Evolutionary conservation across 2,888 invertebrate species (phyloP), one percentile per base, ranked within the genome.

Genomic region (Sphaerolaimus hirsutus): DNA sequence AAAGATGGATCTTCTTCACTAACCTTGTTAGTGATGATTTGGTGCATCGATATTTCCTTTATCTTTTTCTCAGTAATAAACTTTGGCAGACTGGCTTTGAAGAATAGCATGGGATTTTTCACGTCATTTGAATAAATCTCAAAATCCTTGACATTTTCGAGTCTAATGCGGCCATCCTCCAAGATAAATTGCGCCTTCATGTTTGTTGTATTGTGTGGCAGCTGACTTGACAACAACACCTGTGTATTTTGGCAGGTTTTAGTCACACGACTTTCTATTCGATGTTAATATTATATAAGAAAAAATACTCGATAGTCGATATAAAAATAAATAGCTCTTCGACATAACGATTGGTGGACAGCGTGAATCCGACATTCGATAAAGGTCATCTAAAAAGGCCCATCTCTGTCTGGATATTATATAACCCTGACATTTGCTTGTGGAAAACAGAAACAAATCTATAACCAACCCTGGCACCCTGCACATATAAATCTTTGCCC

Each of bases 1-100:
- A 21, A 38, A n/a, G 10, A 10, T 38, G 17, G 14, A 38, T n/a
- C 10, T 14, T 10, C 10, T 17, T 14, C 12, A 41, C 41, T 10
- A 19, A 47, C 47, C 25, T 45, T 37, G 21, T 47, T 47, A 25
- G 47, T 47, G n/a, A 36, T 40, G 7, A 47, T 41, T 26, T 41
- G 41, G 12, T 22, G 4, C 7, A 41, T 25, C 14, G 44, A 17
- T 10, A 47, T 38, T 10, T 19, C 5, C 23, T 41, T 40, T 10
- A 47, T 36, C 12, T 22, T 3, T 25, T 45, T 45, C 22, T 32
- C 10, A 2, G 41, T n/a, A 25, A 25, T 26, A 19, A 47, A 35
- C 10, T 21, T 19, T 25, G 47, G 47, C 4, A 41, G 37, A 22
- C 3, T 2, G 5, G 47, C 44, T 10, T 29, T 29, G 47, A 47